Evolutionary conservation across 2,113 vertebrate genomes (phyloP).

Genomic region (Diglossa brunneiventris): DNA sequence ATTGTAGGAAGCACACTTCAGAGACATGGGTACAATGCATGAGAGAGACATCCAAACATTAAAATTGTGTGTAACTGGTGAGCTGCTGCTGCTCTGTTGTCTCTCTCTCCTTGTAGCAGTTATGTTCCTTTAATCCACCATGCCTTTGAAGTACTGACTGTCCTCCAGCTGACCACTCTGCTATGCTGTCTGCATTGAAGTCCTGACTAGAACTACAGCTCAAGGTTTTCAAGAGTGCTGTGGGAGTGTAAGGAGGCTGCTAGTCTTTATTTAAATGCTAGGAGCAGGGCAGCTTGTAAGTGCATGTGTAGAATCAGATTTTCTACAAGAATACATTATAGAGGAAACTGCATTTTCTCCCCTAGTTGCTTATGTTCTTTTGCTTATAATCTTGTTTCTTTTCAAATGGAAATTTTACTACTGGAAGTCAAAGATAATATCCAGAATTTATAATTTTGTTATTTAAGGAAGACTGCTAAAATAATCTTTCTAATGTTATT

Average conservation of each 20-base stretch:
- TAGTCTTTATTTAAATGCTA: not conserved
- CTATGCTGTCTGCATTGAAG: not conserved
- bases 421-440: not conserved
- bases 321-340: not conserved
- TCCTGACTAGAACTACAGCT: not conserved
- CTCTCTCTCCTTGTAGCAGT: not conserved
- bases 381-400: not conserved
- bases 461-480: not conserved
- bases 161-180: slow-evolving; percentile 19
- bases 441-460: not conserved
- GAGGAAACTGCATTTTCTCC: not conserved
- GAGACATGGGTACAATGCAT: not conserved
- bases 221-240: not conserved
- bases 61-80: not conserved
- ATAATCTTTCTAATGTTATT: not conserved
- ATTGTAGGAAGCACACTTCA: slow-evolving; percentile 9
- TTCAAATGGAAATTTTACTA: not conserved
- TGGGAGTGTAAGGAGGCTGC: not conserved
- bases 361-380: not conserved
- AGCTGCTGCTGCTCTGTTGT: slow-evolving; percentile 22
- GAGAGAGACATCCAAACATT: not conserved
- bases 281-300: not conserved
- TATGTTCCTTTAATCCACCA: not conserved
- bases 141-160: slow-evolving; percentile 16
- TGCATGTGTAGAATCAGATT: not conserved